A percentile compares a stretch with the other conserved stretches of the same genome.
These are phyloP conservation scores for Elanoides forficatus DNA, from an alignment of 2,113 vertebrate species.

Conservation along the genomic window DNA sequence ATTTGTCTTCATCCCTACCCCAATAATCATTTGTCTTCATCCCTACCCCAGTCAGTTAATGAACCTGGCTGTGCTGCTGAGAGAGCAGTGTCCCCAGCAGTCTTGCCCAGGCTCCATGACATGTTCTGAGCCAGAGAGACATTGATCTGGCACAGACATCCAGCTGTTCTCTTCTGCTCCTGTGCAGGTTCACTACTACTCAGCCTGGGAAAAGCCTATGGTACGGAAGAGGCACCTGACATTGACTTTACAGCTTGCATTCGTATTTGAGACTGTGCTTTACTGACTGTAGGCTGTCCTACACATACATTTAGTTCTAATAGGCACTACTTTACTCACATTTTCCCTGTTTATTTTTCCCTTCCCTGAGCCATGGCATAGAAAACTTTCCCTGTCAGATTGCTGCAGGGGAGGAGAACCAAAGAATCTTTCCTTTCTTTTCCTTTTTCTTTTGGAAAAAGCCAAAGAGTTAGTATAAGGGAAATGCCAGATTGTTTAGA, in stretches of 20 bases:
- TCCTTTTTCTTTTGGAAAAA: not conserved
- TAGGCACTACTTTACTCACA: not conserved
- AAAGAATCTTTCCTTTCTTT: not conserved
- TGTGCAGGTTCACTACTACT: not conserved
- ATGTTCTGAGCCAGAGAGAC: not conserved
- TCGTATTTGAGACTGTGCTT: not conserved
- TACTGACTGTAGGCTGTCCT: not conserved
- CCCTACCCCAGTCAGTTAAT: not conserved
- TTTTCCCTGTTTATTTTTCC: not conserved
- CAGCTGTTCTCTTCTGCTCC: not conserved
- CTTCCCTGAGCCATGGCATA: constrained; percentile 19
- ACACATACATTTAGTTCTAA: not conserved
- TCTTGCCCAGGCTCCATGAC: not conserved
- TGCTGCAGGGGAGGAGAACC: not conserved
- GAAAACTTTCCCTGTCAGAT: not conserved
- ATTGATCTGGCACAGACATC: not conserved
- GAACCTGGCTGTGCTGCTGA: not conserved
- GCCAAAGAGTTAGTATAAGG: not conserved
- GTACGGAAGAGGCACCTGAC: constrained; percentile 6
- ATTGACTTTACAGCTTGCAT: not conserved
- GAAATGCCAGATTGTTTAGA: not conserved
- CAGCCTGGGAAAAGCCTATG: not conserved
- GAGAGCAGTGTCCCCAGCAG: not conserved
- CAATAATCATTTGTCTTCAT: not conserved
- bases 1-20: not conserved